Base-by-base conservation (phyloP, 2,113 vertebrate genomes). In the Pampusana beccarii region DNA sequence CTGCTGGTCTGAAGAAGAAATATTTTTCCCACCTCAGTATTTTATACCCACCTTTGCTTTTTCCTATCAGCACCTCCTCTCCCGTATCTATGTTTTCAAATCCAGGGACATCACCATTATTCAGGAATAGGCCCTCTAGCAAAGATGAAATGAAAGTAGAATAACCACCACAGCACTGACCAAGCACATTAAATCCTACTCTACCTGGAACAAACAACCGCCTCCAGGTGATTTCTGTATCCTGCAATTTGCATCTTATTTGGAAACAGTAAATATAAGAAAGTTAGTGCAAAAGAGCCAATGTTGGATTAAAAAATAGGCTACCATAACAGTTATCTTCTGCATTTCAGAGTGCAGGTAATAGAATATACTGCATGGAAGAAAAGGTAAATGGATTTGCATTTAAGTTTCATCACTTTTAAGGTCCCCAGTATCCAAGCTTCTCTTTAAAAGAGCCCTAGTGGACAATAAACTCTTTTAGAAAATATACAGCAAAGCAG, bases 121-220 rank as follows among this genome's bases (percentile, higher is more conserved):
- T 97, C 97, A 98, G 94, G 65, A 80, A 89, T 19, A 91, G 70
- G 60, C 85, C 88, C 73, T 97, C 90, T 3, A 50, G 85, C 95
- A 97, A 93, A 95, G 91, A 92, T 3, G 44, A 95, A 97, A 93
- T 90, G 90, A 96, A 97, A 96, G 80, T 74, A 97, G 78, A 95
- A 88, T 88, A 69, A 93, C 72, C 56, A 61, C 51, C 50, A 73
- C n/a, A 85, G 42, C 62, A 86, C 38, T 80, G 86, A 64, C 94
- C 90, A 83, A 91, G 44, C 44, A n/a, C 9, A 2, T 54, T 89
- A 72, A 96, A 91, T 91, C 57, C 67, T 56, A 9, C 50, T 84
- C 78, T 94, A 18, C 31, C 46, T 87, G 77, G 50, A 81, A 14
- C 46, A 77, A 89, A 42, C 60, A 90, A 50, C 25, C 0, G 2